Conservation (phyloP, 2,888 invertebrate species). For the Heliconius hortense region DNA sequence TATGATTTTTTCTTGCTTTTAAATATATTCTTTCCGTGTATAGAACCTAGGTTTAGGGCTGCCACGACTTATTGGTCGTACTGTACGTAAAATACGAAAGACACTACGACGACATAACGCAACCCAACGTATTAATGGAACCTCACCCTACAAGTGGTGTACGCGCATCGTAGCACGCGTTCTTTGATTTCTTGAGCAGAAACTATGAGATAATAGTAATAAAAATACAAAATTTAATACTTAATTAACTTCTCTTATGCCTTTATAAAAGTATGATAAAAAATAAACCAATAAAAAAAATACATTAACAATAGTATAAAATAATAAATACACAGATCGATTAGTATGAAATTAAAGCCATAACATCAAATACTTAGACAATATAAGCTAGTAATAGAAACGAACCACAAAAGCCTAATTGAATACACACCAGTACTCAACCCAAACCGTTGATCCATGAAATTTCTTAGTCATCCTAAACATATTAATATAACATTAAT, state of each 20-base stretch:
- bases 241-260: conserved; percentile 23
- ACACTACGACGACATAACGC: too few relatives aligned
- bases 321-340: conserved; percentile 39
- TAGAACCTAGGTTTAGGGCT: too few relatives aligned
- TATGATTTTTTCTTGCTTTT: too few relatives aligned
- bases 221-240: conserved; percentile 19
- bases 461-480: conserved; percentile 19
- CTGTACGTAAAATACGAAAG: too few relatives aligned
- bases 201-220: conserved; percentile 12
- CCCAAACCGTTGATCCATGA: conserved; percentile 17
- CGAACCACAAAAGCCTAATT: conserved; percentile 38
- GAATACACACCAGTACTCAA: conserved; percentile 42
- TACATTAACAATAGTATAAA: conserved; percentile 34
- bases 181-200: conserved; percentile 12
- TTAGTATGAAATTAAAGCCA: conserved; percentile 59
- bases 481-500: conserved; percentile 16
- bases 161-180: background rate
- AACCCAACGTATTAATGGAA: too few relatives aligned
- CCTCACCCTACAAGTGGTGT: too few relatives aligned
- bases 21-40: too few relatives aligned
- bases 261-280: conserved; percentile 20
- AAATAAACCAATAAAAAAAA: conserved; percentile 26
- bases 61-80: too few relatives aligned
- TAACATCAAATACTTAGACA: conserved; percentile 53
- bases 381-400: conserved; percentile 29